These are phyloP conservation scores for Panthera tigris DNA, from an alignment of 2,113 vertebrate species.

Conservation along the genomic window DNA sequence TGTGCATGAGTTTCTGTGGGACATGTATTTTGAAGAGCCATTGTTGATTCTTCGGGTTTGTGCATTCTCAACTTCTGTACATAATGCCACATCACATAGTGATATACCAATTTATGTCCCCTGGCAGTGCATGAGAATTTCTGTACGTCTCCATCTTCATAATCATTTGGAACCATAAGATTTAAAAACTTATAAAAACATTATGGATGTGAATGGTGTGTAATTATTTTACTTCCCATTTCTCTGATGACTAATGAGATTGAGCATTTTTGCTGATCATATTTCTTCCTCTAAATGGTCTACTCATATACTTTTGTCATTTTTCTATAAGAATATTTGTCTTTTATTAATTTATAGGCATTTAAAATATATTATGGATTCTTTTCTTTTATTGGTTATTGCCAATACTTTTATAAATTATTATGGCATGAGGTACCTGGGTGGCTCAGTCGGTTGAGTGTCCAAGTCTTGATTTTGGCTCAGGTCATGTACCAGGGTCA, in stretches of 20 bases:
- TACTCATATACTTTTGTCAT: neutral
- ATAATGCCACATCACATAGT: neutral
- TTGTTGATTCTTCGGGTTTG: neutral
- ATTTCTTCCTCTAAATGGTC: neutral
- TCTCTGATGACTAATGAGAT: neutral
- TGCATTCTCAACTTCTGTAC: neutral
- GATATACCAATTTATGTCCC: neutral
- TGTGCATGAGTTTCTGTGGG: neutral
- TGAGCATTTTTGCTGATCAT: neutral
- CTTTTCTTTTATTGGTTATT: neutral
- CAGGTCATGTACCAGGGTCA: too few relatives aligned
- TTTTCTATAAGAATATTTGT: neutral
- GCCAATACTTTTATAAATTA: neutral
- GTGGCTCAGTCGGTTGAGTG: too few relatives aligned
- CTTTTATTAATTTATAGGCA: neutral
- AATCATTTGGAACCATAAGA: neutral
- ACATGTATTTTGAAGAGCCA: neutral
- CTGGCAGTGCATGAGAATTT: neutral
- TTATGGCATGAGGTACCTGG: neutral
- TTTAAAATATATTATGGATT: neutral
- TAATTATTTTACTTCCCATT: neutral
- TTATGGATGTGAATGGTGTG: neutral
- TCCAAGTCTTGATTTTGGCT: too few relatives aligned
- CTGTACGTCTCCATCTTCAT: neutral
- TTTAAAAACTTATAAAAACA: neutral